Base-by-base conservation (phyloP, 2,113 vertebrate genomes). In the Potamarius usumacintae region DNA sequence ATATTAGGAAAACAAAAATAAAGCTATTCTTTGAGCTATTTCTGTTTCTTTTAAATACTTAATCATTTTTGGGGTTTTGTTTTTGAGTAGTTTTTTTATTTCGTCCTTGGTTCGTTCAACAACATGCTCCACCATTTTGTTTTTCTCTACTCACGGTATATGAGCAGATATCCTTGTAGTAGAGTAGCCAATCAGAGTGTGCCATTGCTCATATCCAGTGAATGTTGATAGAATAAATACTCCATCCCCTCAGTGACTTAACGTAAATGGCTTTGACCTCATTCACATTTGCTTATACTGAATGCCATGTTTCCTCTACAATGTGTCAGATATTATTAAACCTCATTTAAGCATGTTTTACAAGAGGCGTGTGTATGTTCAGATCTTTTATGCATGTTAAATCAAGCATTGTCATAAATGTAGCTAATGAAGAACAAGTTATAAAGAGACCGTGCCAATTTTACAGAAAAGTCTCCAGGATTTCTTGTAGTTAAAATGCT, bases 301-400 rank as follows among this genome's bases (percentile, higher is more conserved):
- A 82, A 82, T 48, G 18, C 4, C 5, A 62, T 62, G 62, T 87
- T 81, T 72, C 55, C 27, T 12, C 9, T 15, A 63, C 34, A 62
- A 71, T 74, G 60, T 74, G 79, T 87, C 63, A 62, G n/a, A 60
- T 67, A 60, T 87, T 82, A 82, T 82, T 22, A 69, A 87, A 48
- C 15, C 30, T 17, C 8, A 30, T 30, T 81, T 71, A 71, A 81
- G 1, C 85, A 57, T 34, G 63, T 86, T 82, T 82, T 72, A 69
- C 74, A 78, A 78, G 74, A 53, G n/a, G 18, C 34, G 57, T 2
- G 15, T 34, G 60, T 55, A 86, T 65, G 78, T 55, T 27, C 80
- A 80, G 80, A 67, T 80, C 11, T 53, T 67, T 86, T 67, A 57
- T 65, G 76, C 85, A 79, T 80, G 50, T 69, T 69, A 86, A 80